Evolutionary conservation across 1,140 invertebrate species (phyloP), one percentile per base, ranked within the genome.

Genomic region (Drosophila nikananu): DNA sequence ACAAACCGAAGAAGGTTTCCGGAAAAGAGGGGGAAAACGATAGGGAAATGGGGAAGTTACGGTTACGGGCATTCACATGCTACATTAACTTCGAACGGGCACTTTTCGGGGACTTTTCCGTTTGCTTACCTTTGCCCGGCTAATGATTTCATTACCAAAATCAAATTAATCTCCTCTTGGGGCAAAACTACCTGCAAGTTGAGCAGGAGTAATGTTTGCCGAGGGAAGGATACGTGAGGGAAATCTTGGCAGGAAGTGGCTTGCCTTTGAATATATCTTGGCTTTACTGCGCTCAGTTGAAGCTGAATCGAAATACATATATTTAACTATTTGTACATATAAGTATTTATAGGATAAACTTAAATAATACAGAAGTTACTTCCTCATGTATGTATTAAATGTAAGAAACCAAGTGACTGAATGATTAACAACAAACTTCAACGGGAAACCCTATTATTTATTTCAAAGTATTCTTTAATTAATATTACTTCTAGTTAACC

Each of bases 31-130:
- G 58, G 39, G 30, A 19, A 68, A 67, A 12, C 15, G 23, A 64
- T 21, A 19, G 42, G 42, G 35, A 42, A 42, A 42, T 41, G 64
- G 78, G 46, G 68, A 64, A 15, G 70, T 59, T 73, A 59, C 48
- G 55, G 64, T 67, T 67, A 77, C 66, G 59, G 75, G 44, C 82
- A 77, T 74, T 86, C 83, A 80, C 80, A 80, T 77, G 83, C 76
- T 73, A 86, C 83, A 86, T 86, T 86, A 87, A 86, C 70, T 62
- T 52, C 52, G 71, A 48, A 25, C 64, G 39, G 32, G 17, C 41
- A 21, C 58, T 17, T 48, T 62, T 68, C 60, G 60, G 57, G 60
- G 39, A 41, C 37, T 44, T 66, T 59, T 76, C 49, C 15, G 17
- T 39, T 64, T 81, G 63, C 35, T 42, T n/a, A 83, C 83, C n/a